A percentile compares a stretch with the other conserved stretches of the same genome.
Conservation (phyloP, 2,797 vertebrate genomes). For the Thaleichthys pacificus region DNA sequence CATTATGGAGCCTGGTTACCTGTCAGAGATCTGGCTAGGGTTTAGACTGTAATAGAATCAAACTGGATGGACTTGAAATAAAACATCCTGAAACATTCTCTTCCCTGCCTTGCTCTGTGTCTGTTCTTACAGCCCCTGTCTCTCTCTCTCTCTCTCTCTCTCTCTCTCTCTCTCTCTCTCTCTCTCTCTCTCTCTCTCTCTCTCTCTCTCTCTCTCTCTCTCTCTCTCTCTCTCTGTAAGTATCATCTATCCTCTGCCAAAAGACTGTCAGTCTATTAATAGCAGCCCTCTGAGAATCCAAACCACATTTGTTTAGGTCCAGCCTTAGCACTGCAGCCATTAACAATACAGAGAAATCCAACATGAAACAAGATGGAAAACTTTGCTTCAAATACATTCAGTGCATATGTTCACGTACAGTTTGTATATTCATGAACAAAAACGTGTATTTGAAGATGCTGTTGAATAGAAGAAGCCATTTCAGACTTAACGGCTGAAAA, state of each 20-base stretch:
- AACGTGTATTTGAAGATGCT: no score
- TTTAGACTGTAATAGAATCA: constrained; percentile 39
- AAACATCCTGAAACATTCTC: constrained; percentile 44
- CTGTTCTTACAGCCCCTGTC: constrained; percentile 58
- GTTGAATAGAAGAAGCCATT: no score
- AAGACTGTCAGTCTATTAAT: constrained; percentile 71
- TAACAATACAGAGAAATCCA: constrained; percentile 56
- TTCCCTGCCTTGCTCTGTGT: constrained; percentile 45
- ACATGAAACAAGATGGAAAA: constrained; percentile 46
- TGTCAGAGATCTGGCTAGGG: constrained; percentile 38
- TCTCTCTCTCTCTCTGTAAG: constrained; percentile 39
- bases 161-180: neutral
- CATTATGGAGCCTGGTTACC: constrained; percentile 15
- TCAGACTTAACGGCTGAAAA: constrained; percentile 15
- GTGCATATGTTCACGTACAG: no score
- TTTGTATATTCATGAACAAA: no score
- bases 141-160: neutral
- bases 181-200: neutral
- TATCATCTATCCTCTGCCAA: constrained; percentile 71
- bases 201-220: neutral
- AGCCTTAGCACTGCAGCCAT: constrained; percentile 58
- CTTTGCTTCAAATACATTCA: constrained; percentile 23
- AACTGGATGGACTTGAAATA: constrained; percentile 36
- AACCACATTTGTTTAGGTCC: constrained; percentile 74
- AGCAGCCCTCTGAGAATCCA: constrained; percentile 67